Conservation (phyloP, 2,113 vertebrate species). For the Mesembrinibis cayennensis region DNA sequence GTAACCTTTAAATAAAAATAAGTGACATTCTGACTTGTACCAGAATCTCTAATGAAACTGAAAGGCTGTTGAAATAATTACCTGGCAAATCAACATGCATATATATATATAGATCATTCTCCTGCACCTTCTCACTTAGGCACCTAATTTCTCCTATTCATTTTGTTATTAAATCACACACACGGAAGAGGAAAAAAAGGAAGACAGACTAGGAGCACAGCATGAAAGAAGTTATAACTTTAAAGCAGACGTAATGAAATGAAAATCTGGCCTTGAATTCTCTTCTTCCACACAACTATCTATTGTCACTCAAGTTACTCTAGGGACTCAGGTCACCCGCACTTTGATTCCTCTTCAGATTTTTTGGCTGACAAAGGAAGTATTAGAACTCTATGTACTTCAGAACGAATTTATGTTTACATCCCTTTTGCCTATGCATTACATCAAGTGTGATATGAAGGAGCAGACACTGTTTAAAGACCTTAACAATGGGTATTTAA, state of each 20-base stretch:
- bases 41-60: constrained; percentile 39
- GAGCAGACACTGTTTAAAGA: not conserved
- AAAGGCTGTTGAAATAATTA: constrained; percentile 38
- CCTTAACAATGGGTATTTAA: not conserved
- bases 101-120: not conserved
- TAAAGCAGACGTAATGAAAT: not conserved
- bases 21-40: constrained; percentile 11
- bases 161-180: not conserved
- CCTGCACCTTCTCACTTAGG: not conserved
- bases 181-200: not conserved
- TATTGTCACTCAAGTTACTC: not conserved
- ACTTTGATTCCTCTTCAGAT: not conserved
- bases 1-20: constrained; percentile 35
- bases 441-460: not conserved
- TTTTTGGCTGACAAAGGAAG: not conserved
- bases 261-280: not conserved
- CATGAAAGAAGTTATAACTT: not conserved
- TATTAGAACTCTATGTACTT: not conserved
- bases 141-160: not conserved
- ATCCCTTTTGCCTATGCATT: not conserved
- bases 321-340: not conserved
- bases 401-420: not conserved
- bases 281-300: not conserved
- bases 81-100: not conserved
- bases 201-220: not conserved